A percentile compares a stretch with the other conserved stretches of the same genome.
Conservation (phyloP, 1,140 invertebrate genomes). For the Drosophila kikkawai region DNA sequence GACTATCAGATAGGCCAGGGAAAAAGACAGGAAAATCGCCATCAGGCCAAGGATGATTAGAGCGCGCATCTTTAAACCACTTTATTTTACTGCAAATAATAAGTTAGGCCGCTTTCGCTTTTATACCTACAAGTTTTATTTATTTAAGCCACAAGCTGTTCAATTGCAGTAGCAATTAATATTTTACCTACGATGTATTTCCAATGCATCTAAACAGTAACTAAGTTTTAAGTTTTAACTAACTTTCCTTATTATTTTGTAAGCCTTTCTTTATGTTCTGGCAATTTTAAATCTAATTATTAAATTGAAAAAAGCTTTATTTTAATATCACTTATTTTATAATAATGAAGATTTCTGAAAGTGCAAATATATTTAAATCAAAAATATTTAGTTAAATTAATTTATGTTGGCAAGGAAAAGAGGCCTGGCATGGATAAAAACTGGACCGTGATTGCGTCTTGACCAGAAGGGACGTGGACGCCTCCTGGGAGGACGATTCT, state of each 20-base stretch:
- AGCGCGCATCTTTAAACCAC: not conserved
- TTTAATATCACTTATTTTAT: not conserved
- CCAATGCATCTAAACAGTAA: not conserved
- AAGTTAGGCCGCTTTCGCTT: not conserved
- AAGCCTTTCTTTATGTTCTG: not conserved
- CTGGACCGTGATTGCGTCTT: not conserved
- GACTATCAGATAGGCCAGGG: not conserved
- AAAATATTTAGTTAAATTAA: not conserved
- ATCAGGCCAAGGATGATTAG: not conserved
- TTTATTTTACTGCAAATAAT: not conserved
- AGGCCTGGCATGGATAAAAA: slow-evolving; percentile 2
- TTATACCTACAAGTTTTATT: not conserved
- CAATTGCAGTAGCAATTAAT: not conserved
- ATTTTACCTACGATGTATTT: not conserved
- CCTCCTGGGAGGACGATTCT: not conserved
- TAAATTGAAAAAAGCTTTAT: not conserved
- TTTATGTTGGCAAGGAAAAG: not conserved
- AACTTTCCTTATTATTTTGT: too few species aligned
- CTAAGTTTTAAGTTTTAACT: too few species aligned
- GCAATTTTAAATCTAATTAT: not conserved
- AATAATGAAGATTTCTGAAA: too few species aligned
- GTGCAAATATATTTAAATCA: not conserved
- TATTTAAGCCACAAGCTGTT: not conserved
- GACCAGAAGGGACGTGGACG: not conserved
- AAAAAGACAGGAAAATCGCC: not conserved